Base-by-base conservation (phyloP, 2,888 invertebrate species). In the Drosophila tanythrix region DNA sequence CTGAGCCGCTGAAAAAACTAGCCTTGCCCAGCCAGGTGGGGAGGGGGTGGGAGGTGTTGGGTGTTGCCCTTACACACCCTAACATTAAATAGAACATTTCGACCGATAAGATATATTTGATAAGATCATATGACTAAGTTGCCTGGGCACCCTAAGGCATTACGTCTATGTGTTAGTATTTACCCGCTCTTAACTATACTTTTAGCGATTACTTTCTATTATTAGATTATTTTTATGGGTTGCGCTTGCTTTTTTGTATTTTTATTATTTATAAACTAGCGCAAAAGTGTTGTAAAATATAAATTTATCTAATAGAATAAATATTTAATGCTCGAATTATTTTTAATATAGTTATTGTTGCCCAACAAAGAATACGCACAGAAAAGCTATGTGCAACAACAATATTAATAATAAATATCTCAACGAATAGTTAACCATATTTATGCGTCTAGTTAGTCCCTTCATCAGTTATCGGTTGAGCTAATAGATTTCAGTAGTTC, bases 91-190 rank as follows among this genome's bases (percentile, higher is more conserved):
- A 3, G n/a, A 0, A 21, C 8, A 46, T 43, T 50, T 63, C 1
- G 10, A 15, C 59, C 55, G 78, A 79, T 79, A 79, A 79, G 70
- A 69, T 57, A 53, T 29, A 53, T 29, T 33, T 21, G 50, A 40
- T 25, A 56, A 27, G 36, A 60, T 79, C 78, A 70, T 78, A 68
- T 68, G 74, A 71, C 79, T 70, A 68, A 70, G 61, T 25, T 31
- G 38, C 31, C n/a, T 43, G 40, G 62, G 18, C 43, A 43, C 43
- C 25, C 58, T 29, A 43, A 43, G 6, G 29, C 43, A 58, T 11
- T 31, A 11, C 25, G 50, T 62, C 6, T 31, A 53, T 31, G n/a
- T 36, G 55, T 10, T 43, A 33, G 21, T 48, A 56, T 46, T 48
- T 64, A 33, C 43, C 38, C 2, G 6, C 8, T 53, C 4, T 15